phyloP scores from a whole-genome alignment of 2,113 vertebrate species.

The Amblyornis subalaris region DNA sequence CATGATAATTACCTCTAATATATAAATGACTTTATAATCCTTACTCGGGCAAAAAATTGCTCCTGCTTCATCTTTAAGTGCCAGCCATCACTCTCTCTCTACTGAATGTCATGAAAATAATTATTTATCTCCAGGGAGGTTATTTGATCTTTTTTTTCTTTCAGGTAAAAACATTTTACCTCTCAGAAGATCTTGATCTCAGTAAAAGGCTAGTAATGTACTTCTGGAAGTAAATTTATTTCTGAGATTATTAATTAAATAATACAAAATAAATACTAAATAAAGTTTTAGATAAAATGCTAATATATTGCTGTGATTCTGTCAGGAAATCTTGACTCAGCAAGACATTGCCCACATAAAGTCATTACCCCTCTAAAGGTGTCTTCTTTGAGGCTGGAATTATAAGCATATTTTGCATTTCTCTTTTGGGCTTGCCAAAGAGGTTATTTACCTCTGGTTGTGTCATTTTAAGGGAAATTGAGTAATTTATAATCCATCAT shows the following conservation, averaged over 20 bases:
- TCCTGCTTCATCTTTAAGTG: background rate
- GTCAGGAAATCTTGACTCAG: background rate
- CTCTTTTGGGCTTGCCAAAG: background rate
- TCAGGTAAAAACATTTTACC: background rate
- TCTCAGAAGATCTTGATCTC: background rate
- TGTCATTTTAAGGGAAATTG: background rate
- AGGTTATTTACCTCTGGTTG: background rate
- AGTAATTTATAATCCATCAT: background rate
- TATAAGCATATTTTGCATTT: background rate
- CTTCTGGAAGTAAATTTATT: background rate
- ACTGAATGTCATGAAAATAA: background rate
- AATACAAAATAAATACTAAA: background rate
- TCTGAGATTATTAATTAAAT: background rate
- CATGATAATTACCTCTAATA: background rate
- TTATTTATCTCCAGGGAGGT: background rate
- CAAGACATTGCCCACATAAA: background rate
- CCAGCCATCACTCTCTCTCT: background rate
- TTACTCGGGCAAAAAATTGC: background rate
- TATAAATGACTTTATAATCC: background rate
- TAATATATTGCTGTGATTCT: background rate
- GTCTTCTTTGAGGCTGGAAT: background rate
- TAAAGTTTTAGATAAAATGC: background rate
- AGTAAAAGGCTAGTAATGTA: background rate
- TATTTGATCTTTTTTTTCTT: background rate
- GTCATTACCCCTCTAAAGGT: background rate